Evolutionary conservation across 2,113 vertebrate species (phyloP).

Genomic region (Cochlearius cochlearius): DNA sequence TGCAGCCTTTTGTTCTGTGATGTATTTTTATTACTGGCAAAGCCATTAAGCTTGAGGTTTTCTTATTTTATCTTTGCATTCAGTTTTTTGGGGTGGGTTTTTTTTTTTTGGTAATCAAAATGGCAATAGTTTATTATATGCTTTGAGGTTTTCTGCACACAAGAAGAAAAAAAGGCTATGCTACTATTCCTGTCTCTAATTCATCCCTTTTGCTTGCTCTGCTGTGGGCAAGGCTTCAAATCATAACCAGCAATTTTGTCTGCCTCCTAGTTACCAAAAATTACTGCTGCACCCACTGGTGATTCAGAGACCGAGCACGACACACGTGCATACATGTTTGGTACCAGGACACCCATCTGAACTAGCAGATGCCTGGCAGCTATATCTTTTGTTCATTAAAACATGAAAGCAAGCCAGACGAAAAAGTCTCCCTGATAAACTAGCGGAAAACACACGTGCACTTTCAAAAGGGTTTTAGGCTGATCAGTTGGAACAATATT

Average conservation of each 20-base stretch:
- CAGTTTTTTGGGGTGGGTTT: neutral
- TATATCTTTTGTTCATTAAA: neutral
- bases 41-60: slow-evolving; percentile 36
- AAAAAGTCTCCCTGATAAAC: neutral
- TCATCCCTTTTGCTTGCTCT: slow-evolving; percentile 61
- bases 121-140: slow-evolving; percentile 64
- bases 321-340: neutral
- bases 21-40: slow-evolving; percentile 54
- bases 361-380: neutral
- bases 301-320: slow-evolving; percentile 8
- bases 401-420: neutral
- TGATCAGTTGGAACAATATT: neutral
- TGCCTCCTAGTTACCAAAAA: slow-evolving; percentile 66
- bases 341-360: neutral
- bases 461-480: neutral
- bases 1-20: slow-evolving; percentile 36
- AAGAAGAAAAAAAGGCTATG: slow-evolving; percentile 8
- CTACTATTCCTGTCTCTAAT: slow-evolving; percentile 75
- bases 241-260: slow-evolving; percentile 70
- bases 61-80: slow-evolving; percentile 58
- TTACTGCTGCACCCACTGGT: slow-evolving; percentile 45
- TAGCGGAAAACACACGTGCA: neutral
- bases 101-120: slow-evolving; percentile 43
- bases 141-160: slow-evolving; percentile 71
- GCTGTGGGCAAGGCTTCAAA: slow-evolving; percentile 68